A percentile compares a stretch with the other conserved stretches of the same genome.
phyloP scores from a whole-genome alignment of 2,888 invertebrate genomes.

The Acronicta alni region DNA sequence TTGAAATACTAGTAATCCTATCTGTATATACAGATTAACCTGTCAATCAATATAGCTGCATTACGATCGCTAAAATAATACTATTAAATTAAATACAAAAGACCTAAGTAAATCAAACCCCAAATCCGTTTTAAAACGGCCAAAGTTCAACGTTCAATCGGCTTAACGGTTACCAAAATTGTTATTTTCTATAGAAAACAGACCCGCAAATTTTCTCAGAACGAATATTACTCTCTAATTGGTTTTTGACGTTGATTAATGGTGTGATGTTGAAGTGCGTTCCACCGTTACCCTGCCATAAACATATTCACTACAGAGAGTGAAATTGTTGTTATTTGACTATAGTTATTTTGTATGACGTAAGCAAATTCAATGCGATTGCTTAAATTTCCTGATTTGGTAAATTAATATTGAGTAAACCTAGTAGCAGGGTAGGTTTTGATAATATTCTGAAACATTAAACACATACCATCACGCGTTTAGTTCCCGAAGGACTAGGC shows the following conservation, averaged over 20 bases:
- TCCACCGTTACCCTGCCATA: conserved; percentile 66
- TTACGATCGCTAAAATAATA: too few relatives aligned
- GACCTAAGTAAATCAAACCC: not conserved
- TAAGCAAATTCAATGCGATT: too few relatives aligned
- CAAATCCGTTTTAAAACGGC: conserved; percentile 20
- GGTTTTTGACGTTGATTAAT: conserved; percentile 60
- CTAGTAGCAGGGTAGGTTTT: too few relatives aligned
- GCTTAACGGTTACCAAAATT: conserved; percentile 24
- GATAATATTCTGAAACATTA: too few relatives aligned
- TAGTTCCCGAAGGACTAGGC: too few relatives aligned
- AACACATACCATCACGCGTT: too few relatives aligned
- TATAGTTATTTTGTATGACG: conserved; percentile 11
- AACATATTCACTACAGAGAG: conserved; percentile 68
- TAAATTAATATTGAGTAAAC: too few relatives aligned
- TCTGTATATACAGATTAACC: too few relatives aligned
- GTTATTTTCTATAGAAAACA: conserved; percentile 40
- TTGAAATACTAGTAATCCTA: too few relatives aligned
- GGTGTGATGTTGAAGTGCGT: conserved; percentile 38
- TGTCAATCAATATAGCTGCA: too few relatives aligned
- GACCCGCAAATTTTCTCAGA: conserved; percentile 20
- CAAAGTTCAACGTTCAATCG: conserved; percentile 19
- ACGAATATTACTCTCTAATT: conserved; percentile 56
- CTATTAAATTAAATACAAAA: too few relatives aligned
- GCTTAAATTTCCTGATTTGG: too few relatives aligned
- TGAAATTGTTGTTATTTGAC: conserved; percentile 40